These are phyloP conservation scores for Cliona cf. orientalis DNA, from an alignment of 37 sponge, comb jelly and placozoan species.

Conservation along the genomic window DNA sequence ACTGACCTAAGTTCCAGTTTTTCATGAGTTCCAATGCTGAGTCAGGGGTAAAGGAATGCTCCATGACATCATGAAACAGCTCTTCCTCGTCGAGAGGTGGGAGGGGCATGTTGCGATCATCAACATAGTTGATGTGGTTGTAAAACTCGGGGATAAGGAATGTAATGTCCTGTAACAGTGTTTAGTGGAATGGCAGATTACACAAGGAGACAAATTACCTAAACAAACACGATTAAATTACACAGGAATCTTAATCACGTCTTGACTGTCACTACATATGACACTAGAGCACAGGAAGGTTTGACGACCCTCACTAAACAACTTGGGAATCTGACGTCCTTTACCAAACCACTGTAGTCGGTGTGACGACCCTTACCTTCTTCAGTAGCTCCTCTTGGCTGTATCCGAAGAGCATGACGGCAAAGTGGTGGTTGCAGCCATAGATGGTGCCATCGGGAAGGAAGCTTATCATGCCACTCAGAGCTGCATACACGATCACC, in stretches of 20 bases:
- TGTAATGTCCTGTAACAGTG: conserved; percentile 50
- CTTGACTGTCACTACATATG: too few relatives aligned
- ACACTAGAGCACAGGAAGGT: not conserved
- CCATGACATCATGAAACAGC: conserved; percentile 30
- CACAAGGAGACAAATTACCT: too few relatives aligned
- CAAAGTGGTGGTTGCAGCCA: conserved; percentile 88
- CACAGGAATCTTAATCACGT: too few relatives aligned
- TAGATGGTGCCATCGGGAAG: conserved; percentile 79
- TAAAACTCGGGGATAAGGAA: conserved; percentile 79
- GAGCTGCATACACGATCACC: conserved; percentile 68
- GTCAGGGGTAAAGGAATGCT: conserved; percentile 36
- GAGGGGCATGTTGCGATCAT: conserved; percentile 62
- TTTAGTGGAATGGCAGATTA: too few relatives aligned
- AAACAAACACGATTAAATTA: too few relatives aligned
- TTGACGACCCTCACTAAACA: not conserved
- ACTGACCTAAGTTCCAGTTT: not conserved
- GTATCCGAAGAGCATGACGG: conserved; percentile 84
- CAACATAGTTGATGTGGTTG: conserved; percentile 47
- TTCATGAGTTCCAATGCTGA: conserved; percentile 30
- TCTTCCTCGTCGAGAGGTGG: conserved; percentile 63
- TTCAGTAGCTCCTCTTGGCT: conserved; percentile 66
- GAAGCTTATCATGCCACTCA: conserved; percentile 90
- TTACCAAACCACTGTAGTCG: not conserved
- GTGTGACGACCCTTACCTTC: conserved; percentile 35
- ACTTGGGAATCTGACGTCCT: not conserved